Evolutionary conservation across 2,797 vertebrate genomes (phyloP), one percentile per base, ranked within the genome.

Genomic region (Oreonectes daqikongensis): DNA sequence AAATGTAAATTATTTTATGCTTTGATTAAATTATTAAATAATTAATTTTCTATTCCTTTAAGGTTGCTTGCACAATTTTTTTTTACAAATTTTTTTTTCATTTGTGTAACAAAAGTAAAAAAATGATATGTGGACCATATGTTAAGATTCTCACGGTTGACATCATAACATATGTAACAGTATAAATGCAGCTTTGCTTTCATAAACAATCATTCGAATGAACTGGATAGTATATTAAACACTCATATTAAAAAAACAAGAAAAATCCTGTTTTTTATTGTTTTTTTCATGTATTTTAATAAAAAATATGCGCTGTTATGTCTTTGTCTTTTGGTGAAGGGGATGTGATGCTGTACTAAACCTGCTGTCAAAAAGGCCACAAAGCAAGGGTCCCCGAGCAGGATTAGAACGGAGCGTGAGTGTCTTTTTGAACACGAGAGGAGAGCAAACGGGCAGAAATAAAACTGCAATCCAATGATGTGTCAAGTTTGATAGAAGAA

Each of bases 361-460:
- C 20, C 50, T 20, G 50, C 50, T 40, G 59, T 73, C 59, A 64
- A 28, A 73, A 64, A 64, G 46, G 28, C 72, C 48, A 52, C 22
- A 28, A 61, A 63, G 20, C 42, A 35, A 50, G 24, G 28, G n/a
- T 72, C 57, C 57, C 28, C 2, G 72, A 65, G 61, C 60, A 42
- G 3, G 17, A 17, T 11, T 5, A 65, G 72, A 65, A 64, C 20
- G 48, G 17, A 26, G 20, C 11, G 7, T 15, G 60, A 74, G 32
- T 38, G 30, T 15, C 30, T 64, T 64, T 64, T n/a, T 26, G 18
- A 64, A 38, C 46, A 50, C 5, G 38, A 60, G 12, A 71, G 40
- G 11, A 18, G n/a, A 42, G 12, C n/a, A 60, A 60, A 52, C 20
- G 18, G 30, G 28, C 46, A 35, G 59, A 65, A 53, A 52, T 53